A percentile compares a stretch with the other conserved stretches of the same genome.
These are phyloP conservation scores for Peribatodes rhomboidaria DNA, from an alignment of 2,888 invertebrate genomes.

Conservation along the genomic window DNA sequence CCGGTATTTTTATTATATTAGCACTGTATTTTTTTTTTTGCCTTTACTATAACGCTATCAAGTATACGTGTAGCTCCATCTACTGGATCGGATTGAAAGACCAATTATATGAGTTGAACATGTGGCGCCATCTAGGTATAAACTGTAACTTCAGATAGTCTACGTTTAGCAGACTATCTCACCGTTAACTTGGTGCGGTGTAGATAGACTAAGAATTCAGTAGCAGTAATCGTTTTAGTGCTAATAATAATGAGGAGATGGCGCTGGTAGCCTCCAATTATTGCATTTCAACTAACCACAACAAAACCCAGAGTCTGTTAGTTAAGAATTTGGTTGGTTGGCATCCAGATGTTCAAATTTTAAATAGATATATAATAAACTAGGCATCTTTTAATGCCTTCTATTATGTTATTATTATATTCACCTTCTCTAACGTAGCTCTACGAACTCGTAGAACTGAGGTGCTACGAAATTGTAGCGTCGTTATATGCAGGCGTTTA, in stretches of 20 bases:
- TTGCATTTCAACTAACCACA: not conserved
- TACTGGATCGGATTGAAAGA: not conserved
- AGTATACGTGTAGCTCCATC: not conserved
- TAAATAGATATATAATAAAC: too few species aligned
- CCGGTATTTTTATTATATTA: too few species aligned
- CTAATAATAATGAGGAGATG: not conserved
- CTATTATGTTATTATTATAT: not conserved
- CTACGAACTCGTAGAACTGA: too few species aligned
- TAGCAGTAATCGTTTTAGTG: not conserved
- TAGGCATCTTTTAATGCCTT: not conserved
- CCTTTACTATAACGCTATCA: not conserved
- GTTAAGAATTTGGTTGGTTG: too few species aligned
- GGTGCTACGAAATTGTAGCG: too few species aligned
- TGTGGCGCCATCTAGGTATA: not conserved
- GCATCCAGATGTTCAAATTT: too few species aligned
- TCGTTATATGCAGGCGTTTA: too few species aligned
- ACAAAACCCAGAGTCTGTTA: too few species aligned
- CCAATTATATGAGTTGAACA: not conserved
- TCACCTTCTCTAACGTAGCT: too few species aligned
- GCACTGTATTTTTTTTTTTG: too few species aligned
- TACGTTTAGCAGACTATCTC: too few species aligned
- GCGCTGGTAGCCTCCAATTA: not conserved
- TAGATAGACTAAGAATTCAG: not conserved
- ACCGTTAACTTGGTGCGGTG: not conserved
- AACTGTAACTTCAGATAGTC: not conserved